A percentile compares a stretch with the other conserved stretches of the same genome.
phyloP scores from a whole-genome alignment of 2,113 vertebrate species.

The Gulo gulo region DNA sequence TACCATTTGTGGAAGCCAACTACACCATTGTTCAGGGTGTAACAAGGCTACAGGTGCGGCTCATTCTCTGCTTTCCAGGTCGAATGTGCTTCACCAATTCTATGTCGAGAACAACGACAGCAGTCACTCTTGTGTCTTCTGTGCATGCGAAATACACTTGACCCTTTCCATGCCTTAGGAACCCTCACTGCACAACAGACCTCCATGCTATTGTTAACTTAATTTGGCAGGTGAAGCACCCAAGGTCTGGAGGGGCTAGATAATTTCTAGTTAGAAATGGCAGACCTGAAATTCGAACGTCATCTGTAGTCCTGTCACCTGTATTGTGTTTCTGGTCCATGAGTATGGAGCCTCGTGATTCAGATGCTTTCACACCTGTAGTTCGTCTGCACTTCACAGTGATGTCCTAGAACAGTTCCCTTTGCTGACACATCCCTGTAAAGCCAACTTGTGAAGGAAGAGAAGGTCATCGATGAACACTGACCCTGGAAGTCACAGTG shows the following conservation, averaged over 20 bases:
- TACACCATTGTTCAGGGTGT: neutral
- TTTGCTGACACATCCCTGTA: neutral
- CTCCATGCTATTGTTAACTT: neutral
- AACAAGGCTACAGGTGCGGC: neutral
- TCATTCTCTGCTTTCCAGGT: neutral
- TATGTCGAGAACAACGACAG: fast-evolving
- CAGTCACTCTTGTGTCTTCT: neutral
- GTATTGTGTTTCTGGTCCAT: neutral
- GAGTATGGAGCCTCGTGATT: neutral
- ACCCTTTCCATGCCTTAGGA: neutral
- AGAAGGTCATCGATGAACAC: neutral
- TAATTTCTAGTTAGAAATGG: neutral
- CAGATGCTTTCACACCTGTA: neutral
- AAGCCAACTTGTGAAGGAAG: neutral
- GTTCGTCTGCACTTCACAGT: neutral
- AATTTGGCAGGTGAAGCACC: neutral
- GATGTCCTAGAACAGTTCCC: neutral
- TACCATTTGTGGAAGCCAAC: neutral
- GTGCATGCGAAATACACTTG: neutral
- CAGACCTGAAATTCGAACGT: neutral
- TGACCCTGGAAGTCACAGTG: neutral
- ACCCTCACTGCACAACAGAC: neutral
- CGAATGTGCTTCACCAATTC: neutral
- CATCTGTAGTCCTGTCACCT: neutral
- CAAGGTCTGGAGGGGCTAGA: neutral